These are phyloP conservation scores for Timandra comae DNA, from an alignment of 2,888 invertebrate genomes.

Conservation along the genomic window DNA sequence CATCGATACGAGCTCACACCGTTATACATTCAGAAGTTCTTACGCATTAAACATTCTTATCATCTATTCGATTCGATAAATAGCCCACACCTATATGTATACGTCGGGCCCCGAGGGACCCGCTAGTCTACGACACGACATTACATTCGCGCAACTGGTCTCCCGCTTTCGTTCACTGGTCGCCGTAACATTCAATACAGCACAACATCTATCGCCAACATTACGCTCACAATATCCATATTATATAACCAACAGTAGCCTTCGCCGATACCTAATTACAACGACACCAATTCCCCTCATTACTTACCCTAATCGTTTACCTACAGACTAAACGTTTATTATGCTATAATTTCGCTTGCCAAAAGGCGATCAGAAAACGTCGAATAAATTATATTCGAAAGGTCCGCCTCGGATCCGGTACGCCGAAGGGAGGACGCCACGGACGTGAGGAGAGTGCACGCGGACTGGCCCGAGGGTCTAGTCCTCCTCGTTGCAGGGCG, in stretches of 20 bases:
- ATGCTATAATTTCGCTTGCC: conserved; percentile 56
- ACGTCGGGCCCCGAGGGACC: conserved; percentile 53
- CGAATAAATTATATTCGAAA: conserved; percentile 24
- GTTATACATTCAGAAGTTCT: conserved; percentile 63
- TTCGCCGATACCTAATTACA: conserved; percentile 54
- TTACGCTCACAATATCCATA: conserved; percentile 57
- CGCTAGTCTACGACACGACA: conserved; percentile 54
- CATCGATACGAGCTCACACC: conserved; percentile 59
- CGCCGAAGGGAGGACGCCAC: too few relatives aligned
- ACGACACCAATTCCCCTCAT: conserved; percentile 66
- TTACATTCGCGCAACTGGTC: conserved; percentile 29
- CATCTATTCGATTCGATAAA: conserved; percentile 65
- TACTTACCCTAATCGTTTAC: conserved; percentile 49
- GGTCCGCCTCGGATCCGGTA: neutral
- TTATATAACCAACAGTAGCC: conserved; percentile 65
- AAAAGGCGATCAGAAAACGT: conserved; percentile 60
- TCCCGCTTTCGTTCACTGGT: conserved; percentile 28
- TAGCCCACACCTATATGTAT: conserved; percentile 70
- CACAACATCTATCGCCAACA: conserved; percentile 54
- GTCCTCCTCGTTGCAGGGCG: conserved; percentile 66
- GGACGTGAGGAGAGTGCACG: too few relatives aligned
- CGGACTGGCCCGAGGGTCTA: conserved; percentile 25
- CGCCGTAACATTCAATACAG: conserved; percentile 47
- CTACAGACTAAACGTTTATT: conserved; percentile 56
- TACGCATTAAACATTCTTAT: conserved; percentile 61